Evolutionary conservation across 2,113 vertebrate genomes (phyloP), one percentile per base, ranked within the genome.

Genomic region (Rhinoderma darwinii): DNA sequence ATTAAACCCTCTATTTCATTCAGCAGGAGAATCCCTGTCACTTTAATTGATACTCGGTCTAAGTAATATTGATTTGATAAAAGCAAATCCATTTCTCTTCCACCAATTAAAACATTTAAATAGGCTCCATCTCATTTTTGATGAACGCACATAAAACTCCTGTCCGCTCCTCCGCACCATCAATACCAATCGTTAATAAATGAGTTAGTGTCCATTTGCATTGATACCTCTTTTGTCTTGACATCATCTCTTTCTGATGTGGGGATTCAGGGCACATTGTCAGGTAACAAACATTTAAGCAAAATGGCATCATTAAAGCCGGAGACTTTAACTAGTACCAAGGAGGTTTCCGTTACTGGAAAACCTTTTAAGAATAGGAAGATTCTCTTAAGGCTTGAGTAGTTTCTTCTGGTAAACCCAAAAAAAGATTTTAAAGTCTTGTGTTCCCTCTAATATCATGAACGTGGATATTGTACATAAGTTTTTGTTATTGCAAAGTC

Each of bases 31-130:
- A 93, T 68, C 8, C 81, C 92, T 93, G 92, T 91, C 91, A 91
- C 91, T 90, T 92, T 94, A 95, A 94, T 92, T 93, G 93, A 95
- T 93, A 93, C 89, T 92, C 90, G 88, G 91, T 92, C 91, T 92
- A 93, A 94, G 91, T 83, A 89, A 87, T 94, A 95, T 95, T 94
- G 94, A 95, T 93, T 88, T 90, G 92, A 93, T 96, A 94, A 95
- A 93, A 95, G 92, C 90, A 91, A 94, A 94, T 93, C 91, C 90
- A 91, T 92, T 93, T 92, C 88, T 93, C 92, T 91, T 56, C 61
- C 84, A 92, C 90, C 91, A 94, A 93, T 94, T 94, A 94, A 94
- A 93, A 90, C 91, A 92, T 93, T 86, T 90, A 91, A 93, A 93
- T 90, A 88, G 88, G 63, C 20, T 92, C 87, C 89, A 84, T 93